phyloP scores from a whole-genome alignment of 2,797 vertebrate genomes.

The Coracias cyanogaster region DNA sequence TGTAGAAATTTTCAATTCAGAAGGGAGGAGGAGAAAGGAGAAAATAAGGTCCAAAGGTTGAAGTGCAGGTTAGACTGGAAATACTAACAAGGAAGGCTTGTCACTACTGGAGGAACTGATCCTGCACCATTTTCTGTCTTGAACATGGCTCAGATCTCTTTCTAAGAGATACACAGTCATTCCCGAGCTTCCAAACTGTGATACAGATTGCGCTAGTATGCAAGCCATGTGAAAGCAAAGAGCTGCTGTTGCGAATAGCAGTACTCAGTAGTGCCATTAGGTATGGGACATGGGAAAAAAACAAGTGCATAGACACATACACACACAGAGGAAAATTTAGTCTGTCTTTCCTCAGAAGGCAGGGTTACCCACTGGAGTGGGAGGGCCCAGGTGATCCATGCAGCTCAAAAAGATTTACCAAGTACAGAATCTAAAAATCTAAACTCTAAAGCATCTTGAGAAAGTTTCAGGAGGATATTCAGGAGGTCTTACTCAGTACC shows the following conservation, averaged over 20 bases:
- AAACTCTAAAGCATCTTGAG: neutral
- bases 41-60: neutral
- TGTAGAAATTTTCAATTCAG: neutral
- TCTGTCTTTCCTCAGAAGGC: neutral
- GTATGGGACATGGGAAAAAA: neutral
- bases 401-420: neutral
- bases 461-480: neutral
- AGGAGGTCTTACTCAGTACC: slow-evolving; percentile 9
- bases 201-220: rapidly evolving
- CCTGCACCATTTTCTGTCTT: neutral
- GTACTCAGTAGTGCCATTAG: neutral
- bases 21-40: neutral
- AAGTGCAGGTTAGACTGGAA: neutral
- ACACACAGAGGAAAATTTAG: neutral
- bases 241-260: neutral
- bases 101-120: neutral
- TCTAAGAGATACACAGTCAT: neutral
- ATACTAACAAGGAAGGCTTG: neutral
- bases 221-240: neutral
- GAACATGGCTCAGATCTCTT: neutral
- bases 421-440: neutral
- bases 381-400: neutral
- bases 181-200: rapidly evolving
- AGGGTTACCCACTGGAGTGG: neutral
- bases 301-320: rapidly evolving